Percentiles rank a stretch among this genome's conserved stretches.
These are phyloP conservation scores for Nyctalus aviator DNA, from an alignment of 2,797 vertebrate genomes.

Conservation along the genomic window DNA sequence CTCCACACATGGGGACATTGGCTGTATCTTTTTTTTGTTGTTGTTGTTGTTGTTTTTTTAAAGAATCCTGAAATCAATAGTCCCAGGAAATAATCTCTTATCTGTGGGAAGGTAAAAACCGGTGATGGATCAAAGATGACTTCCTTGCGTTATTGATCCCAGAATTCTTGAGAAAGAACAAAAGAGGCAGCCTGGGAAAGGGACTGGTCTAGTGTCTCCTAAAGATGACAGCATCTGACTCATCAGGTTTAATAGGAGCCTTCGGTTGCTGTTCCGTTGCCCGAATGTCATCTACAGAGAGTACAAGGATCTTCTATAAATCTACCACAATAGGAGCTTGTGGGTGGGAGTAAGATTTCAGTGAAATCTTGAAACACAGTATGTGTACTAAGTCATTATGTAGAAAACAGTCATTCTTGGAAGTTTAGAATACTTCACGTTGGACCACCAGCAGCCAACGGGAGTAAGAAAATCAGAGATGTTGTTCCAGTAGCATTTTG, in stretches of 20 bases:
- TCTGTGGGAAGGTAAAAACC: background rate
- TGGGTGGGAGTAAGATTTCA: fast-evolving
- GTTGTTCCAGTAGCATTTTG: fast-evolving
- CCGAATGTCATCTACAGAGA: background rate
- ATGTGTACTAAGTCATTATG: background rate
- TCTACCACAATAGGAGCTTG: background rate
- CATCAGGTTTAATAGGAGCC: too few relatives aligned
- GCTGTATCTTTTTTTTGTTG: background rate
- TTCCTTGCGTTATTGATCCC: background rate
- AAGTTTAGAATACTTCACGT: background rate
- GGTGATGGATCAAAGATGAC: background rate
- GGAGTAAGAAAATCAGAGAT: background rate
- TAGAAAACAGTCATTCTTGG: background rate
- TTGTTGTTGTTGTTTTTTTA: too few relatives aligned
- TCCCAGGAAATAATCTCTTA: background rate
- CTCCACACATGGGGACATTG: background rate
- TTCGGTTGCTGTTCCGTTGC: background rate
- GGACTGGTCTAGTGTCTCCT: background rate
- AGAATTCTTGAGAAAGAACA: background rate
- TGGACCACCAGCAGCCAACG: too few relatives aligned
- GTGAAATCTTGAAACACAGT: background rate
- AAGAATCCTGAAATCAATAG: background rate
- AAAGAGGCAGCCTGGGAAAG: background rate
- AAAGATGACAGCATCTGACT: background rate
- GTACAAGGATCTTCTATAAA: background rate